These are phyloP conservation scores for Anorthoa munda DNA, from an alignment of 2,888 invertebrate species.

Conservation along the genomic window DNA sequence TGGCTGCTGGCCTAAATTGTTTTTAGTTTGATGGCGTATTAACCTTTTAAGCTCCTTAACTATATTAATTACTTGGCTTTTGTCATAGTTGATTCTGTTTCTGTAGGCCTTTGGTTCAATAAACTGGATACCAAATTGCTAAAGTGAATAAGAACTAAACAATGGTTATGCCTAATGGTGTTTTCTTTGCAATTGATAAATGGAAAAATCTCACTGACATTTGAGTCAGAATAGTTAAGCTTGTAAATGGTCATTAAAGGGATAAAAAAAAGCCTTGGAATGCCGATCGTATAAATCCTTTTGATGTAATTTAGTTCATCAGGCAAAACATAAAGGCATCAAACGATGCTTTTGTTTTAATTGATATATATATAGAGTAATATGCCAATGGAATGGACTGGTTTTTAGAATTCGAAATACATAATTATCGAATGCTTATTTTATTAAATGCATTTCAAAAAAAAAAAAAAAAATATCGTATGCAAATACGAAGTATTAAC, in stretches of 20 bases:
- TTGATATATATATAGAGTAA: background rate
- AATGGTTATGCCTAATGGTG: background rate
- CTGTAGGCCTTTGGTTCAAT: background rate
- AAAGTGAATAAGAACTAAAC: background rate
- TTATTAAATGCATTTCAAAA: background rate
- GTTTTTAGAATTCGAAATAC: background rate
- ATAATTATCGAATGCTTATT: background rate
- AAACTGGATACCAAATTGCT: background rate
- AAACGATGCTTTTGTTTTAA: background rate
- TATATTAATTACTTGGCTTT: constrained; percentile 25
- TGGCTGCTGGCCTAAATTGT: constrained; percentile 26
- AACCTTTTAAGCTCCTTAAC: constrained; percentile 18
- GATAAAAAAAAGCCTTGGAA: background rate
- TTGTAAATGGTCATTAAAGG: background rate
- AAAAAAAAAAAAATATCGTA: too few species aligned
- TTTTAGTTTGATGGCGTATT: constrained; percentile 4
- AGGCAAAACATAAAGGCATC: background rate
- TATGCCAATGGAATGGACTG: too few species aligned
- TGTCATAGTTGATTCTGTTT: constrained; percentile 12
- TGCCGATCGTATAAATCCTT: background rate
- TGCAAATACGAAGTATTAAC: constrained; percentile 43
- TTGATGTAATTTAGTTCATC: background rate
- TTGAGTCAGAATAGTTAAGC: background rate
- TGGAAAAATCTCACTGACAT: background rate
- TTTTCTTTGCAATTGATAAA: background rate